A percentile compares a stretch with the other conserved stretches of the same genome.
These are phyloP conservation scores for Paramormyrops hopkinsi DNA, from an alignment of 2,797 vertebrate species.

Conservation along the genomic window DNA sequence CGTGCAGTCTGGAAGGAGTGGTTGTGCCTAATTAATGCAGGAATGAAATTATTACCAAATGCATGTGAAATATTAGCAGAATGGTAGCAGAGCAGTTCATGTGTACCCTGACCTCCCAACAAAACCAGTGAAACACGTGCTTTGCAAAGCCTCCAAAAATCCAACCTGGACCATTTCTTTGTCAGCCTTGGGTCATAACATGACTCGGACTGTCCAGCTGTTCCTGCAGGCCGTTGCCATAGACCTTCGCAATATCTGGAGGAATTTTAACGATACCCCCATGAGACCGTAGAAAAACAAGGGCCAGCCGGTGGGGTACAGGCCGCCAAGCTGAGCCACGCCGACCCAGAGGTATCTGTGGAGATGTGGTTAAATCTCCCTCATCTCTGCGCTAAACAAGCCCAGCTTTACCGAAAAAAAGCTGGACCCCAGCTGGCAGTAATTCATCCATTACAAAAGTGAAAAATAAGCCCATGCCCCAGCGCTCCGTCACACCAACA, in stretches of 20 bases:
- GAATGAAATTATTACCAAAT: not conserved
- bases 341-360: constrained; percentile 20
- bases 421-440: constrained; percentile 8
- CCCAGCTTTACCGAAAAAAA: not conserved
- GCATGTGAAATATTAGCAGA: constrained; percentile 3
- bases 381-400: constrained; percentile 15
- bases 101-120: not conserved
- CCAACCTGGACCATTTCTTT: not conserved
- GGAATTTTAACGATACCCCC: constrained; percentile 14
- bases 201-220: not conserved
- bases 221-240: not conserved
- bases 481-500: not conserved
- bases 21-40: not conserved
- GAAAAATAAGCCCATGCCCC: constrained; percentile 10
- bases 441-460: not conserved
- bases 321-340: constrained; percentile 18
- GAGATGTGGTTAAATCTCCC: constrained; percentile 8
- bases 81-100: not conserved
- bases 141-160: not conserved
- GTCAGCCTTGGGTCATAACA: not conserved
- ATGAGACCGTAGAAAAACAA: constrained; percentile 1
- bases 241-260: not conserved
- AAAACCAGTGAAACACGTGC: not conserved
- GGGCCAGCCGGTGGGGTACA: constrained; percentile 23
- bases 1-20: not conserved